These are phyloP conservation scores for Hirtodrosophila alboralis DNA, from an alignment of 2,888 invertebrate genomes.

Conservation along the genomic window DNA sequence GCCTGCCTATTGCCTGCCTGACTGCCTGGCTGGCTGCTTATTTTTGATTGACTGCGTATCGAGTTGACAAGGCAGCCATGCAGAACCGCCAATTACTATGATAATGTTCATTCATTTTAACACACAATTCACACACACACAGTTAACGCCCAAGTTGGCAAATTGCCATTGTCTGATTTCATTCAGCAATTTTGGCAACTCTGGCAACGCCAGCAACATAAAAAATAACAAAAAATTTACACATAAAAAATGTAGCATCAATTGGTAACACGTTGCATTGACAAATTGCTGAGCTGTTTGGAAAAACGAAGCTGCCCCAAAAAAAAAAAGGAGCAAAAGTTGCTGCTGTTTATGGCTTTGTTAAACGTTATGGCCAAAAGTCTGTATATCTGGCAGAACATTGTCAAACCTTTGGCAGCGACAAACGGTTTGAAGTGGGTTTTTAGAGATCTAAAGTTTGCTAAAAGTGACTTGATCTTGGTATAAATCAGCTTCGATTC, in stretches of 20 bases:
- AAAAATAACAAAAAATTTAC: constrained; percentile 25
- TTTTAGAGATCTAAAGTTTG: no score
- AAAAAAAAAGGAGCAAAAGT: constrained; percentile 8
- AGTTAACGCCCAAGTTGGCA: constrained; percentile 16
- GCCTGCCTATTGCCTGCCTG: constrained; percentile 46
- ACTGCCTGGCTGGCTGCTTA: constrained; percentile 55
- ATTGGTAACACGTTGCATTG: constrained; percentile 72
- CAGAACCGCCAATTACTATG: constrained; percentile 61
- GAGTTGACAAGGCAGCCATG: constrained; percentile 47
- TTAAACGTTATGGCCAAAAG: constrained; percentile 10
- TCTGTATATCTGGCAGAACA: not conserved
- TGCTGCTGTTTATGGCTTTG: constrained; percentile 32
- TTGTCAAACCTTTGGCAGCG: no score
- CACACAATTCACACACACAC: constrained; percentile 19
- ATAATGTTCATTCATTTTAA: constrained; percentile 47
- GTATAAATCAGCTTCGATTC: no score
- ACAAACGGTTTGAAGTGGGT: no score
- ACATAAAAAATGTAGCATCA: constrained; percentile 39
- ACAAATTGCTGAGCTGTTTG: constrained; percentile 63
- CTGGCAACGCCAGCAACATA: constrained; percentile 19
- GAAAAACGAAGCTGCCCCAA: constrained; percentile 9
- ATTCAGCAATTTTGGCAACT: constrained; percentile 58
- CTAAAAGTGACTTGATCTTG: no score
- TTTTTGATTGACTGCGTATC: constrained; percentile 73
- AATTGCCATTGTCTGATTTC: constrained; percentile 49